Evolutionary conservation across 2,797 vertebrate genomes (phyloP), one percentile per base, ranked within the genome.

Genomic region (Mormyrops attenuatus): DNA sequence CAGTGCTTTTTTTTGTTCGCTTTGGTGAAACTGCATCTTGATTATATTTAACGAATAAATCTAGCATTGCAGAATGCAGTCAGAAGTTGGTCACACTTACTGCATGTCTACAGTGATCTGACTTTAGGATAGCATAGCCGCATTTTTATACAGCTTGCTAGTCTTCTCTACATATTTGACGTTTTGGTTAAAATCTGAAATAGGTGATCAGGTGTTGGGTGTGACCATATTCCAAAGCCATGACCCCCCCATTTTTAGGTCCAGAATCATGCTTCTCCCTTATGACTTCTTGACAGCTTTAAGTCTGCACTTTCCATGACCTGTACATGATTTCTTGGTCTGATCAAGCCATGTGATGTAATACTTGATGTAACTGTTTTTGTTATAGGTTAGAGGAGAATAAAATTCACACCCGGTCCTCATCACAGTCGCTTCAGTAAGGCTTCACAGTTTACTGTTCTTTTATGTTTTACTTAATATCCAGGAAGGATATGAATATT

Each of bases 361-460:
- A 90, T 86, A 55, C 60, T 92, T 94, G 26, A 30, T 20, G 91
- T 89, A 26, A 17, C 17, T 60, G 5, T 57, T 87, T 89, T 60
- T 92, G 92, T 93, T 90, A 90, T 93, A 96, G 96, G 90, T 95
- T 95, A 90, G 96, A 96, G 88, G 96, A 97, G 92, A 97, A 97
- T 90, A 96, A 95, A 93, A 95, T 96, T 91, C 95, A 96, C 92
- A 96, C 95, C 88, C 94, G 95, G 92, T 96, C 96, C 1, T 94
- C 95, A 22, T 95, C 95, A 52, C 95, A 95, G 91, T 95, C 95
- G 2, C 90, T 94, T 11, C 95, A 95, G 96, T 97, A 94, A 91
- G 60, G 30, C 47, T 34, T 50, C 47, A 41, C 2, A 3, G 52
- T 1, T 60, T 50, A 2, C 26, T 3, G 9, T 53, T 50, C 52